Base-by-base conservation (phyloP, 2,888 invertebrate species). In the Anodontia alba region DNA sequence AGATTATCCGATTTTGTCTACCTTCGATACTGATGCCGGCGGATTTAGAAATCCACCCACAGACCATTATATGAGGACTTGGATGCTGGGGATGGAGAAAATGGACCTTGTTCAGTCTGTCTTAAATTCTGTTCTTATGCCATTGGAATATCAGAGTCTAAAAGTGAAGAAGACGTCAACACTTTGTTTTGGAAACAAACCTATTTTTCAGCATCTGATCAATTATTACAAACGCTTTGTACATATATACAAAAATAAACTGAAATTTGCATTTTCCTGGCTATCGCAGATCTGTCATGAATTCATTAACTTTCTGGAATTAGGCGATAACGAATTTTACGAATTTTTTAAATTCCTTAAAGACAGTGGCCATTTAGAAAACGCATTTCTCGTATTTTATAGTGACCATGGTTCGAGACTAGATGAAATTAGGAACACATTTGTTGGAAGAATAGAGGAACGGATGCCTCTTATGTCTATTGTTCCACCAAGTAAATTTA, bases 381-480 rank as follows among this genome's bases (percentile, higher is more conserved):
- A 97, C 89, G 97, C 98, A 0, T 92, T 99, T 86, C 94, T 99
- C 0, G 96, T 99, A 75, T 93, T 98, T 10, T 97, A 98, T 97
- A 97, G 98, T 8, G 99, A 99, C 95, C 99, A 99, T 94, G 99
- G 99, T 0, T 88, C 91, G 29, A 88, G 98, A 92, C 98, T 97
- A 94, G 96, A 97, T 0, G 96, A 96, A 73, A 96, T 98, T 20
- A 96, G 98, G 0, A 96, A 97, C 89, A 98, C 98, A 0, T 95
- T 97, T n/a, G 98, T 98, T 93, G 99, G 98, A 0, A 97, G 98
- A 93, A 96, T 97, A 77, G 98, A 99, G 91, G 98, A 98, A 92
- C 96, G 98, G 0, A 93, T 98, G 73, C 99, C 99, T 0, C 96
- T 98, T 88, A 97, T 98, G 93, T 96, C 97, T 0, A 96, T 98